Conservation (phyloP, 2,888 invertebrate species). For the Chrysina gloriosa region DNA sequence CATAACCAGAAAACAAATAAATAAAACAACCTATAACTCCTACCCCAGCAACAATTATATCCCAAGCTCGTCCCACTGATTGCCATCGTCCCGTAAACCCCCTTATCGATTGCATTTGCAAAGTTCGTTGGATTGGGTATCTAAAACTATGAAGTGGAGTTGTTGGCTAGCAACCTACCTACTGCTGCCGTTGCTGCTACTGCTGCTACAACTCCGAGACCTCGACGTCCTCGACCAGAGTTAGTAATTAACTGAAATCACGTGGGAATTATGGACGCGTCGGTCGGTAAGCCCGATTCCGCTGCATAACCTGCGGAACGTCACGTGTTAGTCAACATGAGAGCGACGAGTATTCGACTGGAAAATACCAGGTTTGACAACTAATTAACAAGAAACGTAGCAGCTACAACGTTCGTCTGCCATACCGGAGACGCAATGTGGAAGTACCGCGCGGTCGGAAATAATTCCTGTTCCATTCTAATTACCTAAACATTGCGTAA, state of each 20-base stretch:
- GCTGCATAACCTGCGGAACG: slow-evolving; percentile 46
- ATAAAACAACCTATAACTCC: slow-evolving; percentile 1
- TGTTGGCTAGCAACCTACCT: slow-evolving; percentile 33
- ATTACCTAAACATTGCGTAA: slow-evolving; percentile 32
- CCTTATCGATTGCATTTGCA: slow-evolving; percentile 42
- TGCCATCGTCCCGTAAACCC: slow-evolving; percentile 16
- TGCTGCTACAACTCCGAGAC: slow-evolving; percentile 30
- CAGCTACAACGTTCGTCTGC: slow-evolving; percentile 1
- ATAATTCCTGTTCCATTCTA: slow-evolving; percentile 26
- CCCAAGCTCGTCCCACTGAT: slow-evolving; percentile 4
- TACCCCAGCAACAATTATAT: slow-evolving; percentile 6
- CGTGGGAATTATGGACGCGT: slow-evolving; percentile 57
- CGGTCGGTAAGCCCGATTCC: slow-evolving; percentile 46
- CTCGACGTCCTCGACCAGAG: slow-evolving; percentile 44
- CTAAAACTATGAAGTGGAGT: slow-evolving; percentile 46
- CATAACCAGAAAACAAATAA: neutral
- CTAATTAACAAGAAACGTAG: slow-evolving; percentile 44
- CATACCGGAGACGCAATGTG: neutral
- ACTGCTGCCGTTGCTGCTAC: neutral
- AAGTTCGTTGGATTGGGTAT: slow-evolving; percentile 43
- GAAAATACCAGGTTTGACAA: slow-evolving; percentile 45
- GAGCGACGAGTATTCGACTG: slow-evolving; percentile 45
- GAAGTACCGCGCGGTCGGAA: slow-evolving; percentile 5
- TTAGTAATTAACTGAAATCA: slow-evolving; percentile 58
- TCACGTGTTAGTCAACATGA: slow-evolving; percentile 50